Percentiles rank a stretch among this genome's conserved stretches.
These are phyloP conservation scores for Eristalis arbustorum DNA, from an alignment of 2,888 invertebrate genomes.

Conservation along the genomic window DNA sequence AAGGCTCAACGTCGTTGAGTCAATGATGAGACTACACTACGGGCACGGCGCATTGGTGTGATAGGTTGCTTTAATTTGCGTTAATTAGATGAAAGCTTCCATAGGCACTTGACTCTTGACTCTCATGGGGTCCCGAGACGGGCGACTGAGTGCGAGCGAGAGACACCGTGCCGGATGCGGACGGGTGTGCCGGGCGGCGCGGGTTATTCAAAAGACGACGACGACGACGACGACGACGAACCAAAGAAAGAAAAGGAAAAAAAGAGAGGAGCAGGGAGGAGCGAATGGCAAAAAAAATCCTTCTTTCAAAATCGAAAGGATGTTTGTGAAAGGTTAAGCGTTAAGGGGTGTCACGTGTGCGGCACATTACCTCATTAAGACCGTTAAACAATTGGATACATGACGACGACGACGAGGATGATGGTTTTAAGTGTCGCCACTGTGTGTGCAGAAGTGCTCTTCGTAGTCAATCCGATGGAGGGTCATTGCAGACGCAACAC, in stretches of 20 bases:
- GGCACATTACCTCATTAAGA: neutral
- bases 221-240: too few relatives aligned
- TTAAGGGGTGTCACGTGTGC: neutral
- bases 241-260: neutral
- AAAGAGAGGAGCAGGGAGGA: too few relatives aligned
- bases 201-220: too few relatives aligned
- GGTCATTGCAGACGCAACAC: too few relatives aligned
- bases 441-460: too few relatives aligned
- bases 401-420: neutral
- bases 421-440: neutral
- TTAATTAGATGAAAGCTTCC: constrained; percentile 14
- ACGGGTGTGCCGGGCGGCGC: too few relatives aligned
- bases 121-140: neutral
- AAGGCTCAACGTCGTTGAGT: neutral
- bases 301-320: neutral
- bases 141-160: too few relatives aligned
- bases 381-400: neutral
- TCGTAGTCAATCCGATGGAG: too few relatives aligned
- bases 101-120: neutral
- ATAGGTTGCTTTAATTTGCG: constrained; percentile 17
- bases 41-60: neutral
- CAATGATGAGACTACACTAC: constrained; percentile 4
- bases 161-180: too few relatives aligned
- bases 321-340: neutral
- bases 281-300: neutral